phyloP scores from a whole-genome alignment of 2,113 vertebrate species.

The Tachuris rubrigastra region DNA sequence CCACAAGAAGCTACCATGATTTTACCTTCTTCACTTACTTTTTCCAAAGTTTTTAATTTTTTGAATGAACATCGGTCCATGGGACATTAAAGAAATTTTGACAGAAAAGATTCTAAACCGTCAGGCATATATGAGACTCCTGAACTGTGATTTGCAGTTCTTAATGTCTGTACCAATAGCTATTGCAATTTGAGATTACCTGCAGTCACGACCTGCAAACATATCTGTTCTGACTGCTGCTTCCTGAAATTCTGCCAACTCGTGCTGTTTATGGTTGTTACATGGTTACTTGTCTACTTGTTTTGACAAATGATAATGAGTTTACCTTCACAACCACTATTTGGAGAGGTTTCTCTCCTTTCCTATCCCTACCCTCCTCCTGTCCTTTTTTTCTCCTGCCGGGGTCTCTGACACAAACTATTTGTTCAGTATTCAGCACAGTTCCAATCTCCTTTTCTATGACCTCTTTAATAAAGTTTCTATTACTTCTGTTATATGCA shows the following conservation, averaged over 20 bases:
- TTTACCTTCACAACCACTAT: neutral
- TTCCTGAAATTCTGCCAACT: slow-evolving; percentile 24
- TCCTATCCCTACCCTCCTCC: neutral
- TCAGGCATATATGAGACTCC: neutral
- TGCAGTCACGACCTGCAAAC: neutral
- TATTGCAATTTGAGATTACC: neutral
- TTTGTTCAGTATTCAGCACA: neutral
- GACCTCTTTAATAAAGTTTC: neutral
- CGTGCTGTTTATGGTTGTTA: neutral
- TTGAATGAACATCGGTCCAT: neutral
- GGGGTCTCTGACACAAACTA: neutral
- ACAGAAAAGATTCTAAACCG: neutral
- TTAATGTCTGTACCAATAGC: neutral
- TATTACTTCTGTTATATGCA: neutral
- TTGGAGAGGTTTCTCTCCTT: neutral
- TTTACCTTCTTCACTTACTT: neutral
- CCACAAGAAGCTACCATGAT: neutral
- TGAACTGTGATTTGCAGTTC: neutral
- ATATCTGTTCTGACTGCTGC: neutral
- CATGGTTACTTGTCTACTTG: neutral
- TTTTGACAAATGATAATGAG: neutral
- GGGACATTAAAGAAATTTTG: neutral
- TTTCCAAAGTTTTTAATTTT: neutral
- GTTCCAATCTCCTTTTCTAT: neutral
- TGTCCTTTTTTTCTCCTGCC: neutral